Evolutionary conservation across 2,113 vertebrate species (phyloP), one percentile per base, ranked within the genome.

Genomic region (Pitta sordida): DNA sequence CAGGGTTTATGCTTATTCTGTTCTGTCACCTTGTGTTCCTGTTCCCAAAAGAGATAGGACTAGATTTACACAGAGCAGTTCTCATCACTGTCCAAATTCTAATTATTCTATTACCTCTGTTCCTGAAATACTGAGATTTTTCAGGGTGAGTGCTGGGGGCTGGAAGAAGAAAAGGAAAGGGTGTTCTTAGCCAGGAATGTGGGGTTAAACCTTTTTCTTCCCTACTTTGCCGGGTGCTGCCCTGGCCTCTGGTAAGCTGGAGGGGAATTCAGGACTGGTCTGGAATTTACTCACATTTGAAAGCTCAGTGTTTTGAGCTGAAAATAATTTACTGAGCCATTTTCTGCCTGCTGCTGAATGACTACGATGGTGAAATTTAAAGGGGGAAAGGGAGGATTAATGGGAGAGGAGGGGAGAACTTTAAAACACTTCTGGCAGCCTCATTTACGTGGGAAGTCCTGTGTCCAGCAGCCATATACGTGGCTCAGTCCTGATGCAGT

Each of bases 191-290:
- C 53, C 75, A 67, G 86, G 88, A 94, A 92, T 92, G 86, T 43
- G 82, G 36, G 44, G 71, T 93, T 86, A 86, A 89, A 86, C 75
- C 49, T 81, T 91, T 77, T 56, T 34, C 36, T 94, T 60, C 34
- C 34, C 36, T 34, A 16, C 81, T 91, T 89, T 85, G 74, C 65
- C 53, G 74, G 27, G 7, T 0, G 23, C 76, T 87, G 82, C 79
- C 71, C 84, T 96, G 95, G 93, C 94, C 94, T 90, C 79, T 78
- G 78, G 64, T 92, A 94, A 95, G 91, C 84, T 81, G 19, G 0
- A 74, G 77, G 48, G 65, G 46, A 62, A 56, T 76, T 79, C 67
- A 70, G 74, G 43, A 15, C 34, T 37, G 53, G 8, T 63, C 32
- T 85, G 86, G 92, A 92, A 91, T 94, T 93, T 46, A 37, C 51